Percentiles rank a stretch among this genome's conserved stretches.
Evolutionary conservation across 2,113 vertebrate genomes (phyloP).

Genomic region (Antechinus stuartii): DNA sequence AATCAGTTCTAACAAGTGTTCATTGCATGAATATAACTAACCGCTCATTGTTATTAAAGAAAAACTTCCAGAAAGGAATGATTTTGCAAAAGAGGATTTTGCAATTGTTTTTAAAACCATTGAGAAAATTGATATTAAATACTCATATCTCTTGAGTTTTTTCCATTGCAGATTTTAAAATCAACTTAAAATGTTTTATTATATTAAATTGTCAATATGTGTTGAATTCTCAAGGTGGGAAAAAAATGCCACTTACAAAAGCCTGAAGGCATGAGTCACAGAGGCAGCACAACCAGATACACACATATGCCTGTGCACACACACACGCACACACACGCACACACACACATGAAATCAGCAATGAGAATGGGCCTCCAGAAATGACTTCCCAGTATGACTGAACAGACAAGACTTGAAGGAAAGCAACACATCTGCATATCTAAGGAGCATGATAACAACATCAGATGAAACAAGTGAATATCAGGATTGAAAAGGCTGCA

Average conservation of each 20-base stretch:
- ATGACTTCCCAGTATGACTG: conserved; percentile 56
- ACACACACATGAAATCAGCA: conserved; percentile 32
- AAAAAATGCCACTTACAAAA: conserved; percentile 49
- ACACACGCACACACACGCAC: conserved; percentile 48
- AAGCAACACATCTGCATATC: conserved; percentile 78
- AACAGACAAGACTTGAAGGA: conserved; percentile 71
- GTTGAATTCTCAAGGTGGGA: background rate
- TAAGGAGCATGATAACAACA: conserved; percentile 78
- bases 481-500: conserved; percentile 84
- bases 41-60: background rate
- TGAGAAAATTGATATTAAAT: conserved; percentile 28
- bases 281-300: conserved; percentile 22
- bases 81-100: conserved; percentile 49
- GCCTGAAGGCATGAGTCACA: conserved; percentile 6
- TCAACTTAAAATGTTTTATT: background rate
- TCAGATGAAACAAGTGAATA: conserved; percentile 82
- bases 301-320: conserved; percentile 3
- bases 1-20: conserved; percentile 48
- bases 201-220: conserved; percentile 50
- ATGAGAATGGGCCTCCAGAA: conserved; percentile 50
- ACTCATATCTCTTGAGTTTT: conserved; percentile 40
- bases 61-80: conserved; percentile 7
- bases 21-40: conserved; percentile 28
- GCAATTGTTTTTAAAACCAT: conserved; percentile 10
- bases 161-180: background rate